These are phyloP conservation scores for Liopterus haemorrhoidalis DNA, from an alignment of 2,888 invertebrate species.

Conservation along the genomic window DNA sequence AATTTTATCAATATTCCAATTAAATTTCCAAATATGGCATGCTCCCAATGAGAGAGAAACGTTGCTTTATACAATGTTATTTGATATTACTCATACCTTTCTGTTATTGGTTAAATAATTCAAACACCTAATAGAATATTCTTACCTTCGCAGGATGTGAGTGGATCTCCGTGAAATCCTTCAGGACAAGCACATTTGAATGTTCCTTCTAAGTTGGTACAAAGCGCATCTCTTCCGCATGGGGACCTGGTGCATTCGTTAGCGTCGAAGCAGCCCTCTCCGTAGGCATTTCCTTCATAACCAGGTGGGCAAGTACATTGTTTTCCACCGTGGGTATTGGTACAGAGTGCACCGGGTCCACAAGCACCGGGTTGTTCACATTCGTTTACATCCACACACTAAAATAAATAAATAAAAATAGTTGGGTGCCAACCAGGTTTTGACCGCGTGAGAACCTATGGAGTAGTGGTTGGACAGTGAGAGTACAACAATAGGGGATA, in stretches of 20 bases:
- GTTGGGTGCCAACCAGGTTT: not conserved
- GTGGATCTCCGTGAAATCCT: constrained; percentile 76
- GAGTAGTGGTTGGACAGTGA: too few relatives aligned
- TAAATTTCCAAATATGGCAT: too few relatives aligned
- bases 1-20: too few relatives aligned
- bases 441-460: too few relatives aligned
- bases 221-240: constrained; percentile 75
- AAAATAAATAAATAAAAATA: constrained; percentile 24
- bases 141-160: constrained; percentile 68
- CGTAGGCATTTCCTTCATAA: constrained; percentile 72
- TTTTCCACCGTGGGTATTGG: constrained; percentile 72
- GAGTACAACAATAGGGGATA: too few relatives aligned
- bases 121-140: too few relatives aligned
- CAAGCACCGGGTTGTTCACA: constrained; percentile 68
- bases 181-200: constrained; percentile 77
- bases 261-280: constrained; percentile 62
- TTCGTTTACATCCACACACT: constrained; percentile 82
- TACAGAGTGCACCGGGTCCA: constrained; percentile 72
- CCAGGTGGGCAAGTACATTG: constrained; percentile 81
- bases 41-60: too few relatives aligned
- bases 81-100: too few relatives aligned
- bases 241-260: constrained; percentile 69
- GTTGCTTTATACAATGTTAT: too few relatives aligned
- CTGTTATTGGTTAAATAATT: too few relatives aligned
- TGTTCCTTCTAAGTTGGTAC: constrained; percentile 72